Evolutionary conservation across 2,797 vertebrate genomes (phyloP).

Genomic region (Lacerta viridis): DNA sequence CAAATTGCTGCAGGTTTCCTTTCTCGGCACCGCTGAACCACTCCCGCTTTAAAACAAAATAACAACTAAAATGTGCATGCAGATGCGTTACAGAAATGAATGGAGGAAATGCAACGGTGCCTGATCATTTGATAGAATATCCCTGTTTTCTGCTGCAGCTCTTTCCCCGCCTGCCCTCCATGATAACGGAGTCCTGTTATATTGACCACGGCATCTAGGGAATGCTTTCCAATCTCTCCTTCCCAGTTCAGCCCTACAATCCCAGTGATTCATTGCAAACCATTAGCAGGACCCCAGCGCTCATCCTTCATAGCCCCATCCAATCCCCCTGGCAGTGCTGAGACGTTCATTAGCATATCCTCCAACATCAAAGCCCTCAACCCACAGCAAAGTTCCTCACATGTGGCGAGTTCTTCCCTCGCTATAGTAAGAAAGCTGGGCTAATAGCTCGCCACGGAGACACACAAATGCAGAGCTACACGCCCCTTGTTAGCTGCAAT

Average conservation of each 20-base stretch:
- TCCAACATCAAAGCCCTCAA: conserved; percentile 30
- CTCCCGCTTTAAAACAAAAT: conserved; percentile 10
- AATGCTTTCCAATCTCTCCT: neutral
- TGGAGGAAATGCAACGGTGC: neutral
- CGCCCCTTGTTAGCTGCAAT: neutral
- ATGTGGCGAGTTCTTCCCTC: conserved; percentile 2
- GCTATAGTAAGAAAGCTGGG: neutral
- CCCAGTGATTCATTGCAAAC: neutral
- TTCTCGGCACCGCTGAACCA: neutral
- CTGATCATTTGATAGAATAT: neutral
- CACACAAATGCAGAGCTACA: conserved; percentile 5
- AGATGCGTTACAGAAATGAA: neutral
- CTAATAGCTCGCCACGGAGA: neutral
- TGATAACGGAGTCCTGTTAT: neutral
- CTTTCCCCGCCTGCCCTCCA: neutral
- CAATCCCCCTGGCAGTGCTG: conserved; percentile 14
- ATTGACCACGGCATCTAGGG: neutral
- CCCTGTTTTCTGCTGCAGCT: neutral
- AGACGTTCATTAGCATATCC: conserved; percentile 12
- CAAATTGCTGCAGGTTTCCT: conserved; percentile 53
- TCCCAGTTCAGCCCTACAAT: neutral
- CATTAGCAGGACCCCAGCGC: conserved; percentile 13
- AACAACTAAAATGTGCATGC: neutral
- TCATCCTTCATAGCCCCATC: conserved; percentile 28
- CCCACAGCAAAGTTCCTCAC: conserved; percentile 25